Evolutionary conservation across 1,140 invertebrate species (phyloP), one percentile per base, ranked within the genome.

Genomic region (Bicyclus anynana): DNA sequence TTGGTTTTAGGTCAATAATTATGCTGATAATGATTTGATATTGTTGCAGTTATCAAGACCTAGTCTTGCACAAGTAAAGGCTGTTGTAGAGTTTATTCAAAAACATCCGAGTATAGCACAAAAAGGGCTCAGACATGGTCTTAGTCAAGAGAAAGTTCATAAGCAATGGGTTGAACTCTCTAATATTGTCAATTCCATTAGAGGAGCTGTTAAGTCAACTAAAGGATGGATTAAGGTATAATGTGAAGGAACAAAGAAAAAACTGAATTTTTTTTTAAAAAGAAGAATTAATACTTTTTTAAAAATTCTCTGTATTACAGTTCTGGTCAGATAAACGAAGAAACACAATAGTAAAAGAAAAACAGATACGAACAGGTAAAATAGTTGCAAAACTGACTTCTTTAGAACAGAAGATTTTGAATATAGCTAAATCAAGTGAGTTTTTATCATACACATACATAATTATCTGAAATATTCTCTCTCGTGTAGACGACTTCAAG

Each of bases 301-400:
- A 38, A 1, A 14, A 14, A 3, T 38, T 13, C 7, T 38, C 35
- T 42, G 16, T 9, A 20, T 75, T 72, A 4, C 46, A 83, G 80
- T 83, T 74, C 47, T 83, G 80, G 80, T 69, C 74, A 60, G 76
- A 80, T 52, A 83, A 77, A 53, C 67, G 68, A 42, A 55, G 77
- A 63, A 73, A 65, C 67, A 52, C 78, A 23, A 26, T 62, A 12
- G 38, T 69, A 2, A 83, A 79, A 67, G 65, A 79, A 52, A 78
- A 71, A 51, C 72, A 79, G 59, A 76, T 80, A 26, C 65, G 70
- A 21, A 48, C 72, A 53, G 80, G 77, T 10, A 77, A 72, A 53
- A 16, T 64, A 2, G 23, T 59, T 29, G 63, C 66, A 4, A 59
- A 23, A 42, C 37, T 83, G 0, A 59, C 71, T n/a, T 53, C 68